Base-by-base conservation (phyloP, 2,113 vertebrate genomes). In the Rhynchomys soricoides region DNA sequence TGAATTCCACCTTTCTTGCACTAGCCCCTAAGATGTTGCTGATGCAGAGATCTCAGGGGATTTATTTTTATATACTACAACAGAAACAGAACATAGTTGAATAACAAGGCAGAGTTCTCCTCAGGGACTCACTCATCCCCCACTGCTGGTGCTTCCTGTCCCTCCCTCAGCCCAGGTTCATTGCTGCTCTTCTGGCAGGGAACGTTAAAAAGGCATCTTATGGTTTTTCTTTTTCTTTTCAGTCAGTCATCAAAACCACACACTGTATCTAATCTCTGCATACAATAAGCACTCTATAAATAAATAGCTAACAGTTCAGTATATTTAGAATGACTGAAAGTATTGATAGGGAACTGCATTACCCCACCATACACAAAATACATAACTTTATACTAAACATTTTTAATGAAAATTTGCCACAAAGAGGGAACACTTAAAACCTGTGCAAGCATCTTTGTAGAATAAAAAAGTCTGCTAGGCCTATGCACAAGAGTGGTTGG, bases 311-410 rank as follows among this genome's bases (percentile, higher is more conserved):
- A 92, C 91, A 96, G 87, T 92, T 92, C 95, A 89, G 85, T 71
- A 91, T 77, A 73, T 95, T 96, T 43, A 95, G 48, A 81, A 16
- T 48, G 89, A 97, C 89, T 97, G 95, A 95, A 96, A 98, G 97
- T 96, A 81, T 90, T 96, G 96, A 75, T 52, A 96, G 90, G 96
- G 97, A 98, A 97, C 95, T 96, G 94, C 79, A 83, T 97, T 48
- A 98, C 97, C 93, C 96, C 77, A 97, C 93, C 79, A 95, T 98
- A 98, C 34, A 90, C 98, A 99, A 98, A 98, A 99, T 98, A 98
- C 97, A 98, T 97, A 96, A 95, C 94, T 98, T 98, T 98, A 97
- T 97, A 96, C 97, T 97, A 98, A 98, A 98, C 91, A 98, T 97
- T 97, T 97, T 97, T 97, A 71, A 62, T 97, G 98, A 98, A 97